Evolutionary conservation across 2,113 vertebrate species (phyloP), one percentile per base, ranked within the genome.

Genomic region (Upupa epops): DNA sequence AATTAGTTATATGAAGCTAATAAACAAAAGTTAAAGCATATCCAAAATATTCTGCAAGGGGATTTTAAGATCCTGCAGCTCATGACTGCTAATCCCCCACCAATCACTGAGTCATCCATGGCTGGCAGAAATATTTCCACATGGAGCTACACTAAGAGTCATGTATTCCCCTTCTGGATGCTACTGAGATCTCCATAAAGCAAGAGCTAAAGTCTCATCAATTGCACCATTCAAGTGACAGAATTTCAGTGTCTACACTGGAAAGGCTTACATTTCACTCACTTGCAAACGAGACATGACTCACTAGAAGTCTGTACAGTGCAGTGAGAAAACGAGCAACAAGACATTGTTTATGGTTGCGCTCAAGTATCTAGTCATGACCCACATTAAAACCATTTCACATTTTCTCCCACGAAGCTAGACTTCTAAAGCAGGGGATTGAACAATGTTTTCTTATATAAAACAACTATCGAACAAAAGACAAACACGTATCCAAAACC

Each of bases 101-200:
- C 51, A 68, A 32, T 66, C 79, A 79, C 51, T 80, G 83, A 94
- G 37, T 88, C 79, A 94, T 58, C 37, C 5, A 1, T 42, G 76
- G 52, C 12, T 77, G 51, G 72, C 51, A 79, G 80, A 80, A 89
- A 71, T 88, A 86, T 74, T 94, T 93, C 91, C 80, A 81, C 56
- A 74, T 2, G 3, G 64, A 80, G 17, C 52, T 63, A 42, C 17
- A 17, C 18, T 42, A 59, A 64, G 5, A 73, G 36, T 46, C 34
- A 8, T 36, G 9, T 49, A 49, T 77, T 81, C 12, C 7, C 29
- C 13, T 28, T 51, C 56, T 55, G 26, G 22, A 59, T 77, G 83
- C 76, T 60, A 63, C 72, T 42, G 40, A 37, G 37, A 52, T 70
- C 90, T 90, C 29, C n/a, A 71, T 32, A 66, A 42, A 90, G 61